These are phyloP conservation scores for Megaceryle maxima DNA, from an alignment of 2,113 vertebrate genomes.

Conservation along the genomic window DNA sequence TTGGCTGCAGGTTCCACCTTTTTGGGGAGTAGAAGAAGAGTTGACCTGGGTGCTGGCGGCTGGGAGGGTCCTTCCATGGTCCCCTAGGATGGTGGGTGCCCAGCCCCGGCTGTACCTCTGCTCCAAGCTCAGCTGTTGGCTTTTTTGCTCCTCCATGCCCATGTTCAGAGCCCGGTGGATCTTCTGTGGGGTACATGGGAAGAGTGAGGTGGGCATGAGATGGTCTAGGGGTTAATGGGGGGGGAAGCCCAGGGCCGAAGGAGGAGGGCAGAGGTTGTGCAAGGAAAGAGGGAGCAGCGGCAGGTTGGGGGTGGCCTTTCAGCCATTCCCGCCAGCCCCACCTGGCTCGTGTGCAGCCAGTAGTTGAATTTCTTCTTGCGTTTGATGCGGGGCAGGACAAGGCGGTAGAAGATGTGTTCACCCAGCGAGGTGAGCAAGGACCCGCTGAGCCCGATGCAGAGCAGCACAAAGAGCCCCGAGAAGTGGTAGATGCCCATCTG, in stretches of 20 bases:
- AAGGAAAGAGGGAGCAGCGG: background rate
- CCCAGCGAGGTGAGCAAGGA: conserved; percentile 85
- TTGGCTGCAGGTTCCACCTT: conserved; percentile 59
- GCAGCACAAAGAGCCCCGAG: conserved; percentile 87
- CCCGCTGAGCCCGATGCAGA: conserved; percentile 86
- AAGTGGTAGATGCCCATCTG: conserved; percentile 94
- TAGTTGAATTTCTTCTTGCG: conserved; percentile 84
- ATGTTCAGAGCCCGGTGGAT: conserved; percentile 90
- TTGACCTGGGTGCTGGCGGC: background rate
- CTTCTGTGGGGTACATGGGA: conserved; percentile 74
- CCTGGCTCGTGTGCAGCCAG: conserved; percentile 94
- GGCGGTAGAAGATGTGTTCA: conserved; percentile 84
- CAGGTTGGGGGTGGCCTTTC: background rate
- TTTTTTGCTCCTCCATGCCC: conserved; percentile 73
- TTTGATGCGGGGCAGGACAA: conserved; percentile 85
- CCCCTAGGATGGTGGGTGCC: fast-evolving
- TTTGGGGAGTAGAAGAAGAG: background rate
- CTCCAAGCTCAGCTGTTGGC: conserved; percentile 65
- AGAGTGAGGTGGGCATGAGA: background rate
- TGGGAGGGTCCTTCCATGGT: too few relatives aligned
- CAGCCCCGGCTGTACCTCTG: conserved; percentile 66
- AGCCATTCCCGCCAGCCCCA: background rate
- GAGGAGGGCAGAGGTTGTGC: background rate
- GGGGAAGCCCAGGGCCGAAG: fast-evolving
- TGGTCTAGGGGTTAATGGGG: too few relatives aligned